Percentiles rank a stretch among this genome's conserved stretches.
phyloP scores from a whole-genome alignment of 2,113 vertebrate genomes.

The Phaetusa simplex region DNA sequence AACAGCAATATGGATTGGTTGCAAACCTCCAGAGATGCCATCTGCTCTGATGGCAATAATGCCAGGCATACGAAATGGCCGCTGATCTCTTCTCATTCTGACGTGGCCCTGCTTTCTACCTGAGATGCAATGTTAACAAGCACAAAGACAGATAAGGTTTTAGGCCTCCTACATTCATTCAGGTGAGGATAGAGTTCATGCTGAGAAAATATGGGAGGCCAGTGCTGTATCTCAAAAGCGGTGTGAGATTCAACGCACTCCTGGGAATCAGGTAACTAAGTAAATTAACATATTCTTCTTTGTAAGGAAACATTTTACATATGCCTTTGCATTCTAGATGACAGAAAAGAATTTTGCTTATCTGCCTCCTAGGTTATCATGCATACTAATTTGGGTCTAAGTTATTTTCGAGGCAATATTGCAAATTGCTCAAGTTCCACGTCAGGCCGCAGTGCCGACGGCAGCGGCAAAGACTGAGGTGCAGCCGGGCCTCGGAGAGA shows the following conservation, averaged over 20 bases:
- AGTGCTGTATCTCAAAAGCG: not conserved
- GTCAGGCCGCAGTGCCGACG: not conserved
- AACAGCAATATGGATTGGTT: not conserved
- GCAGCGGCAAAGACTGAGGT: accelerated
- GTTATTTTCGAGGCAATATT: not conserved
- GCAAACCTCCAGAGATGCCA: not conserved
- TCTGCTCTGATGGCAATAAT: not conserved
- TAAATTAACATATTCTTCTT: not conserved
- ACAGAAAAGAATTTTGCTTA: not conserved
- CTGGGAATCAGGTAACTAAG: not conserved
- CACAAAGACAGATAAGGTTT: not conserved
- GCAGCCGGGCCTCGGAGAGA: not conserved
- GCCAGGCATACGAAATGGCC: not conserved
- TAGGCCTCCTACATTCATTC: not conserved
- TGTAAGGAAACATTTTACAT: not conserved
- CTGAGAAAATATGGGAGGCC: not conserved
- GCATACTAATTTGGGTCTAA: not conserved
- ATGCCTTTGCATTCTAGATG: not conserved
- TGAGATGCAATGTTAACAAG: not conserved
- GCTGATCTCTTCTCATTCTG: not conserved
- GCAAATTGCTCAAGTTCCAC: not conserved
- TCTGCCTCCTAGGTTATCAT: not conserved
- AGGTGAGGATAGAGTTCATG: not conserved
- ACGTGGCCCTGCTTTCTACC: accelerated
- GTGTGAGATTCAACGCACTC: not conserved